These are phyloP conservation scores for Aplidium turbinatum DNA, from an alignment of 23 tunicate species.

Conservation along the genomic window DNA sequence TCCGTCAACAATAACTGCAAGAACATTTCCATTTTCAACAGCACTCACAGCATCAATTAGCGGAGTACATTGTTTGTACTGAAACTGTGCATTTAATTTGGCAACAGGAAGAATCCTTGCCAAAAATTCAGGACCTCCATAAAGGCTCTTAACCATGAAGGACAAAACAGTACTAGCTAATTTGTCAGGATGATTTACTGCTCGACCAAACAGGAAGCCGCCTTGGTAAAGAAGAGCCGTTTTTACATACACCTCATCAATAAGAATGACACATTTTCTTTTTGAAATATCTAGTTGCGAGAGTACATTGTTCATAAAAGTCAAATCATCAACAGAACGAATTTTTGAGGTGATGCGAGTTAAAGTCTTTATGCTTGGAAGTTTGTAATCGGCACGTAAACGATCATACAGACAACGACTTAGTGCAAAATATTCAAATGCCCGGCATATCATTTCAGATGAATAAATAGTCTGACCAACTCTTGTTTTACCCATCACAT, in stretches of 20 bases:
- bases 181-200: constrained; percentile 9
- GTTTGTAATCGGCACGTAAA: constrained; percentile 12
- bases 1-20: constrained; percentile 22
- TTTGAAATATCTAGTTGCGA: not conserved
- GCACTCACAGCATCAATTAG: not conserved
- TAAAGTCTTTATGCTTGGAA: not conserved
- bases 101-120: constrained; percentile 8
- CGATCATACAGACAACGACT: constrained; percentile 9
- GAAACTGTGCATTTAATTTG: not conserved
- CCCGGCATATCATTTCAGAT: not conserved
- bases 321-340: not conserved
- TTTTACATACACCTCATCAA: constrained; percentile 20
- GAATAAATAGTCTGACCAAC: constrained; percentile 11
- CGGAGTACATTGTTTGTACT: not conserved
- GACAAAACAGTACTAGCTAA: constrained; percentile 16
- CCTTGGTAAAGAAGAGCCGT: constrained; percentile 15
- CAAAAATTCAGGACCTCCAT: constrained; percentile 14
- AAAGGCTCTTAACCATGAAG: not conserved
- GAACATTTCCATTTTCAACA: constrained; percentile 3
- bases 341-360: constrained; percentile 24
- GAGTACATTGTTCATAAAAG: not conserved
- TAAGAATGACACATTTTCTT: constrained; percentile 8
- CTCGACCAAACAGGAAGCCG: constrained; percentile 10
- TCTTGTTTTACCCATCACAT: constrained; percentile 3
- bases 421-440: constrained; percentile 30